Base-by-base conservation (phyloP, 2,113 vertebrate species). In the Brachyhypopomus gauderio region DNA sequence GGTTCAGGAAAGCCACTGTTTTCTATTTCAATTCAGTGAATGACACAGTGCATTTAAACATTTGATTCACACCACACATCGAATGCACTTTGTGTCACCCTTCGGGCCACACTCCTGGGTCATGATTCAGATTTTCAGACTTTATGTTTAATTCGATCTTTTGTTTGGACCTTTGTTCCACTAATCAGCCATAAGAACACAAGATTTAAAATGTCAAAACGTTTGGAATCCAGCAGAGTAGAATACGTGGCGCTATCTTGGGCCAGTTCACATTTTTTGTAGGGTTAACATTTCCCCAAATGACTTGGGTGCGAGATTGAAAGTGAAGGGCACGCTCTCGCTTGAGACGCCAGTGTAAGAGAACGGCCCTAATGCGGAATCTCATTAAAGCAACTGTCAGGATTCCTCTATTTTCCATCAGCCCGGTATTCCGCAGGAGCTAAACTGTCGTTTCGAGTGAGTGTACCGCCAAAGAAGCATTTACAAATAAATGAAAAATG, bases 401-500 rank as follows among this genome's bases (percentile, higher is more conserved):
- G 92, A 94, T 94, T 90, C 90, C 90, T 97, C 94, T 95, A 91
- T 95, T 95, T 95, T 92, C 95, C 92, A 92, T 95, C 93, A 91
- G 92, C 92, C 94, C 92, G 90, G 91, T 93, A 92, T 95, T 94
- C 91, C 91, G 4, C 91, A 95, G 94, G 93, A 96, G 93, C 92
- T 94, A 93, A 88, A 94, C 93, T 96, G 96, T 97, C 95, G 70
- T 95, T 95, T 94, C 95, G 92, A 96, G 95, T 97, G 95, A 97
- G 93, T 91, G 89, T 94, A 86, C 93, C 94, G 93, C 95, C 95
- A 95, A 94, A 93, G 94, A 96, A 92, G 92, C 96, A 97, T 98
- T 99, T 98, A 98, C 96, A 98, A 97, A 99, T 98, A 99, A 98
- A 99, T 98, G 96, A 98, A 98, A 99, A 99, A 97, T 96, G 97